Conservation (phyloP, 2,888 invertebrate species). For the Heliconius cydno region DNA sequence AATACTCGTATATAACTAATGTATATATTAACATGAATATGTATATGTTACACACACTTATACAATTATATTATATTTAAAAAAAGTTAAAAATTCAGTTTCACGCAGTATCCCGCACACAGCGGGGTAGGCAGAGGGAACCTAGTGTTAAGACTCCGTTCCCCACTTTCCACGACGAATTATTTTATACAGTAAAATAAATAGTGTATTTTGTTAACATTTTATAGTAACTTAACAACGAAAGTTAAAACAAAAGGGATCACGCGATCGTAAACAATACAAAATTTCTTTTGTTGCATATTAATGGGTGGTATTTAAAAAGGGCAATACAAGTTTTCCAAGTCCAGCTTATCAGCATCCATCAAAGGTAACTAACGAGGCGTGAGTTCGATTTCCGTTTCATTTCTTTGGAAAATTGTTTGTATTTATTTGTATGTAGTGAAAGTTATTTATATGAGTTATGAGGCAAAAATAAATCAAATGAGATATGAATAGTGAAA, state of each 20-base stretch:
- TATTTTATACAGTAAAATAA: too few species aligned
- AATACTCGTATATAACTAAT: too few species aligned
- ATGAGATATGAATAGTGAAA: neutral
- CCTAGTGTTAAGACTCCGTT: too few species aligned
- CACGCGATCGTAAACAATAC: conserved; percentile 21
- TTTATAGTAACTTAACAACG: neutral
- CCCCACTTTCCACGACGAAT: too few species aligned
- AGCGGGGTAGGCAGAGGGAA: too few species aligned
- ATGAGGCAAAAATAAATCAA: neutral
- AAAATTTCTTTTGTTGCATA: conserved; percentile 23
- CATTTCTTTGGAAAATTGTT: conserved; percentile 9
- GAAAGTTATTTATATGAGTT: neutral
- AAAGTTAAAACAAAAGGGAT: conserved; percentile 16
- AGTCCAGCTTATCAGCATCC: conserved; percentile 3
- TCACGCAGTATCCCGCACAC: too few species aligned
- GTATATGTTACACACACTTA: too few species aligned
- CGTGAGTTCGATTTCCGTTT: neutral
- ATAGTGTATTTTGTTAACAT: neutral
- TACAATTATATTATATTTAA: too few species aligned
- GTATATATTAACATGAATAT: too few species aligned
- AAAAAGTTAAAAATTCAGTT: too few species aligned
- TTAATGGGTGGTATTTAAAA: conserved; percentile 16
- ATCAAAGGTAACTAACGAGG: neutral
- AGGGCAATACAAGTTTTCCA: conserved; percentile 12
- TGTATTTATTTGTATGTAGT: neutral